Conservation (phyloP, 2,888 invertebrate species). For the Geophilus truncorum region DNA sequence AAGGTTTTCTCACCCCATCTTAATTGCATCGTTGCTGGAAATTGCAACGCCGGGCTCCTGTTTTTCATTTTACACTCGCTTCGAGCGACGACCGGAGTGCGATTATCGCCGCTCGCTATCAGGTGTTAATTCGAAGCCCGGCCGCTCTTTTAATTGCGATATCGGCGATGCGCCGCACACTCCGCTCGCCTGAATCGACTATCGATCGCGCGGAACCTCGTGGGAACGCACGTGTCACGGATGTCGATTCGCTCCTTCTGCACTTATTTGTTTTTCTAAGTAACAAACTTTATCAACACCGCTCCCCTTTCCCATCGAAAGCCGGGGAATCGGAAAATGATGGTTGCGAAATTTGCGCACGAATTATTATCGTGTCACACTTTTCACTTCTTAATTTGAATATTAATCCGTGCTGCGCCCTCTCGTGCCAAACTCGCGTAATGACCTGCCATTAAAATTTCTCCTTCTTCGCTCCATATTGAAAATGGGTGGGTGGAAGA, state of each 20-base stretch:
- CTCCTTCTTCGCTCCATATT: background rate
- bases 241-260: too few relatives aligned
- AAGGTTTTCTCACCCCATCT: background rate
- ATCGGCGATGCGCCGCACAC: too few relatives aligned
- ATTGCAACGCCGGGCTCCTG: too few relatives aligned
- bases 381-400: constrained; percentile 8
- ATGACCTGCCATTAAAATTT: constrained; percentile 3
- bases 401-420: background rate
- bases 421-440: background rate
- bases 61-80: too few relatives aligned
- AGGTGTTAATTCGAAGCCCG: too few relatives aligned
- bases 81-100: background rate
- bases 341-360: background rate
- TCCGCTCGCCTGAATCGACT: too few relatives aligned
- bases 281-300: too few relatives aligned
- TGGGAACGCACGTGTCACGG: too few relatives aligned
- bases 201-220: too few relatives aligned
- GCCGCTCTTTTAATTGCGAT: too few relatives aligned
- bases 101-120: background rate
- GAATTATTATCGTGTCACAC: constrained; percentile 1
- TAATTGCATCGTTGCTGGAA: constrained; percentile 10
- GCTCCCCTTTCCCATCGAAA: too few relatives aligned
- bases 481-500: background rate
- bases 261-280: too few relatives aligned
- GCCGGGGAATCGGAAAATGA: background rate